Base-by-base conservation (phyloP, 2,888 invertebrate species). In the Synergus itoensis region DNA sequence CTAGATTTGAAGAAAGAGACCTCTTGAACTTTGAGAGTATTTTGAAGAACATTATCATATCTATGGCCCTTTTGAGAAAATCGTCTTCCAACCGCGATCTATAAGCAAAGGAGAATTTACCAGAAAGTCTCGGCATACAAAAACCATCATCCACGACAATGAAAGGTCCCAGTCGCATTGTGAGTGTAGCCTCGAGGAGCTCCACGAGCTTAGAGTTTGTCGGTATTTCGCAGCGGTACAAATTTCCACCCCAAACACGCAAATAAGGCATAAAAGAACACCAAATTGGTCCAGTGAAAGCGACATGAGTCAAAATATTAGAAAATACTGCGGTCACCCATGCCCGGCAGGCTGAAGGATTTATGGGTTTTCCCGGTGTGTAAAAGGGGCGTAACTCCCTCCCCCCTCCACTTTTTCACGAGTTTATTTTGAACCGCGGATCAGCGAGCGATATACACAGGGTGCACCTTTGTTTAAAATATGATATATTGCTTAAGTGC, bases 401-500 rank as follows among this genome's bases (percentile, higher is more conserved):
- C 81, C 84, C 80, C 79, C 79, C 80, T 79, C 80, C 81, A 80
- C 83, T 78, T 79, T 77, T 65, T 73, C 62, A 77, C 76, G 11
- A 36, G 36, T 53, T 82, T 86, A 87, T 86, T 86, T 87, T 86
- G 82, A 78, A 82, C 76, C 82, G 87, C 88, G 89, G 90, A 90
- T 91, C 90, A 89, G 81, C 84, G 86, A 85, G 80, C 81, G 83
- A 80, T 75, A 69, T 77, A 80, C 28, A 28, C 80, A 80, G 79
- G 83, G 81, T 81, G 84, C 84, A 90, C 90, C 90, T 90, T 91
- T 91, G 90, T 92, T 92, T 91, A 91, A 91, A 91, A 91, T 88
- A 91, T 92, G 92, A 92, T 92, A 90, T 92, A 92, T 91, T 87
- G 90, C 89, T 90, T 90, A 90, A 91, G 90, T 89, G 89, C 87